phyloP scores from a whole-genome alignment of 2,888 invertebrate genomes.

The Sussaba pulchella region DNA sequence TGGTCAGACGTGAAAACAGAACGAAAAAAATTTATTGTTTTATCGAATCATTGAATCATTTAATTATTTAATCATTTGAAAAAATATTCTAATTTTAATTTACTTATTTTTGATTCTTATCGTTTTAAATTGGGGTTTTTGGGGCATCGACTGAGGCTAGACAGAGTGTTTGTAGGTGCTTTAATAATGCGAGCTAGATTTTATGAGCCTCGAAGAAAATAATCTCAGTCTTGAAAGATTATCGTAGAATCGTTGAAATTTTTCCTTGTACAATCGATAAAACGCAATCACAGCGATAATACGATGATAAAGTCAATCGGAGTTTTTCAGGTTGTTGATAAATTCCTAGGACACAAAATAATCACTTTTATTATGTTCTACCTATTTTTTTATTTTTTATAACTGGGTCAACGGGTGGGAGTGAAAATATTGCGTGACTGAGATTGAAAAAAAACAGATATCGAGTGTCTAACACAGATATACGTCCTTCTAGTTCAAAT shows the following conservation, averaged over 20 bases:
- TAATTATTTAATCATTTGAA: no score
- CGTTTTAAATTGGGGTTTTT: no score
- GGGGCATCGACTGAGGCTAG: no score
- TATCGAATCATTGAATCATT: no score
- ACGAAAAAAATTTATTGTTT: conserved; percentile 8
- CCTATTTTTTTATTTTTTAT: no score
- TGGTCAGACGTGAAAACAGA: conserved; percentile 15
- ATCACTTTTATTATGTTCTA: no score
- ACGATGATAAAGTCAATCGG: conserved; percentile 36
- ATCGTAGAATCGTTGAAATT: conserved; percentile 34
- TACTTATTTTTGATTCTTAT: no score
- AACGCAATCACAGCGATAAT: conserved; percentile 31
- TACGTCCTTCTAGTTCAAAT: neutral
- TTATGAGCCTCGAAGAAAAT: no score
- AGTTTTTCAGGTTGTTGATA: no score
- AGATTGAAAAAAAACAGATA: neutral
- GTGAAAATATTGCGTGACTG: neutral
- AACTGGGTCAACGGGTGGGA: neutral
- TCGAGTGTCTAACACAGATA: neutral
- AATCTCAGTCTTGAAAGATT: conserved; percentile 28
- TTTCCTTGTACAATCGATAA: conserved; percentile 44
- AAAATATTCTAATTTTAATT: no score
- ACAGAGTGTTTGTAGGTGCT: neutral
- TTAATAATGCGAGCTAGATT: neutral
- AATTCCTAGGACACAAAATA: no score